A percentile compares a stretch with the other conserved stretches of the same genome.
phyloP scores from a whole-genome alignment of 1,140 invertebrate species.

The Planococcus citri region DNA sequence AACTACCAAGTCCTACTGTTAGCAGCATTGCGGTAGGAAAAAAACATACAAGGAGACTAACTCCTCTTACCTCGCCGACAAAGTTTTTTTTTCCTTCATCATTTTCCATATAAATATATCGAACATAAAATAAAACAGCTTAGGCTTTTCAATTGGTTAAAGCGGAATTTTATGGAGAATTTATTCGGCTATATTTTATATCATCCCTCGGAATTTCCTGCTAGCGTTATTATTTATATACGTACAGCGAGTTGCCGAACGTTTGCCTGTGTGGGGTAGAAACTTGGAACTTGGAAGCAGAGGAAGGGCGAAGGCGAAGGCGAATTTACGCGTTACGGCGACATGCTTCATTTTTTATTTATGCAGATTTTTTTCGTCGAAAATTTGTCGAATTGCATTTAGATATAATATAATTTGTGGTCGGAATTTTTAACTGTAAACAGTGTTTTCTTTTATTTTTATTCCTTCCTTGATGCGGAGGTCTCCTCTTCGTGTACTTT shows the following conservation, averaged over 20 bases:
- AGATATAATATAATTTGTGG: not conserved
- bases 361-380: not conserved
- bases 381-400: slow-evolving; percentile 3
- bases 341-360: not conserved
- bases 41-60: too few relatives aligned
- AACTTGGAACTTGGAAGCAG: too few relatives aligned
- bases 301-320: too few relatives aligned
- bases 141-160: slow-evolving; percentile 7
- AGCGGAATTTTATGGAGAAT: slow-evolving; percentile 3
- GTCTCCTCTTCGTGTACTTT: too few relatives aligned
- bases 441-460: too few relatives aligned
- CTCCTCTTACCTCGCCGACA: not conserved
- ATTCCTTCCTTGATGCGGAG: too few relatives aligned
- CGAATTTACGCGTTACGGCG: not conserved
- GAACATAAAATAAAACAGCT: slow-evolving; percentile 4
- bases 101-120: not conserved
- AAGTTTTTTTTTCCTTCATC: not conserved
- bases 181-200: slow-evolving; percentile 4
- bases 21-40: not conserved
- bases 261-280: not conserved
- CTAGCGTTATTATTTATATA: not conserved
- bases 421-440: not conserved
- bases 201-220: not conserved
- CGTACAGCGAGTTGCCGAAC: not conserved
- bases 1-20: not conserved